phyloP scores from a whole-genome alignment of 2,888 invertebrate genomes.

The Yponomeuta malinellus region DNA sequence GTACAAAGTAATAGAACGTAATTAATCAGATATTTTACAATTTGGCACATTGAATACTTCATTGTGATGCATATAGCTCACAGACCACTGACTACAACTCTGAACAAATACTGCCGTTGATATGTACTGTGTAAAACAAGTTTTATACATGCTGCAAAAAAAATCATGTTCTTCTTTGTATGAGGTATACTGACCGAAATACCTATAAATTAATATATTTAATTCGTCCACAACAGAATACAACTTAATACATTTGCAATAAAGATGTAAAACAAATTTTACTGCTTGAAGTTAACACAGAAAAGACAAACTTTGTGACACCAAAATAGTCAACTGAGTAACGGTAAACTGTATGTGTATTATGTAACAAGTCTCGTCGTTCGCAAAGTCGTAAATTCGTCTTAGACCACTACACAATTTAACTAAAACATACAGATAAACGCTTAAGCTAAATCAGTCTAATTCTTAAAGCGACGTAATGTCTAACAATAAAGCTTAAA shows the following conservation, averaged over 20 bases:
- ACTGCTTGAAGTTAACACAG: neutral
- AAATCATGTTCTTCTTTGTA: neutral
- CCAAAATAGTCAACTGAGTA: neutral
- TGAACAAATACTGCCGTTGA: neutral
- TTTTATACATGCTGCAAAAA: neutral
- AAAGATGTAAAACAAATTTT: neutral
- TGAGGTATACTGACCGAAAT: slow-evolving; percentile 5
- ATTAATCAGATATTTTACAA: slow-evolving; percentile 39
- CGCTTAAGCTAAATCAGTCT: slow-evolving; percentile 75
- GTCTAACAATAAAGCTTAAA: slow-evolving; percentile 72
- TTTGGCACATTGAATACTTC: slow-evolving; percentile 56
- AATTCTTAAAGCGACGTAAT: slow-evolving; percentile 74
- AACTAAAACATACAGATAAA: slow-evolving; percentile 65
- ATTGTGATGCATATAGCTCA: slow-evolving; percentile 18
- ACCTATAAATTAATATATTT: slow-evolving; percentile 1
- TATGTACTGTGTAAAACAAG: slow-evolving; percentile 1
- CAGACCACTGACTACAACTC: slow-evolving; percentile 1
- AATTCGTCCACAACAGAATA: neutral
- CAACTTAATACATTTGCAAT: neutral
- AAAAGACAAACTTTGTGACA: slow-evolving; percentile 13
- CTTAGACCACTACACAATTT: slow-evolving; percentile 55
- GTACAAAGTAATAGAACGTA: slow-evolving; percentile 31
- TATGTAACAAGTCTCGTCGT: slow-evolving; percentile 39
- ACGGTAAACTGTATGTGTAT: slow-evolving; percentile 10
- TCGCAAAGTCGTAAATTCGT: slow-evolving; percentile 54